A percentile compares a stretch with the other conserved stretches of the same genome.
These are phyloP conservation scores for Malurus elegans DNA, from an alignment of 2,113 vertebrate species.

Conservation along the genomic window DNA sequence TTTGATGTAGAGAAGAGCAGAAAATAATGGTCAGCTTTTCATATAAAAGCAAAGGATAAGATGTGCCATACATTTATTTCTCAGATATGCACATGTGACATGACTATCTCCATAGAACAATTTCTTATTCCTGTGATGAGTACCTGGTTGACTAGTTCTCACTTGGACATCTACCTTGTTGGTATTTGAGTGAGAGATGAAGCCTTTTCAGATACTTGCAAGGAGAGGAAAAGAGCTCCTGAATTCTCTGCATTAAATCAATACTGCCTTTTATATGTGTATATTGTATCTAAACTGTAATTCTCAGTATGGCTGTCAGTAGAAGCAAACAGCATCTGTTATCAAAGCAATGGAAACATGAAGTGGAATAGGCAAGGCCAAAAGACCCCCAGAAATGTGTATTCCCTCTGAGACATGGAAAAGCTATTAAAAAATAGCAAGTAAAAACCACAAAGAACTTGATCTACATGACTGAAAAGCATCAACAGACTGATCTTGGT, in stretches of 20 bases:
- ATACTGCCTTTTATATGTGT: neutral
- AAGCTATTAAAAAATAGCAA: neutral
- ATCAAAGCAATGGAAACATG: neutral
- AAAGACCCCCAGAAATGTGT: neutral
- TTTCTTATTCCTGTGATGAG: neutral
- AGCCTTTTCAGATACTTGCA: neutral
- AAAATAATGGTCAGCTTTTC: neutral
- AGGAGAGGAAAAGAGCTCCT: neutral
- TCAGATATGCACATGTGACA: neutral
- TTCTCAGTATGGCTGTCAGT: neutral
- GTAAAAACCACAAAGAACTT: neutral
- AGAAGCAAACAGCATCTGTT: neutral
- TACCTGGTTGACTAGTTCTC: neutral
- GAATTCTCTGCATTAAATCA: neutral
- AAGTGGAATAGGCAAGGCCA: neutral
- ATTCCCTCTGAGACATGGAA: neutral
- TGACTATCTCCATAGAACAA: neutral
- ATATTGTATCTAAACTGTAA: neutral
- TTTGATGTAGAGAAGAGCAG: accelerated
- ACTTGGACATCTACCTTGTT: neutral
- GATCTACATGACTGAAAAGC: neutral
- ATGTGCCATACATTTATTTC: neutral
- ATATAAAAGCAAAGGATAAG: neutral
- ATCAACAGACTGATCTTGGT: neutral
- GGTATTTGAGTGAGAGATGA: neutral